Conservation (phyloP, 2,113 vertebrate genomes). For the Oophaga pumilio region DNA sequence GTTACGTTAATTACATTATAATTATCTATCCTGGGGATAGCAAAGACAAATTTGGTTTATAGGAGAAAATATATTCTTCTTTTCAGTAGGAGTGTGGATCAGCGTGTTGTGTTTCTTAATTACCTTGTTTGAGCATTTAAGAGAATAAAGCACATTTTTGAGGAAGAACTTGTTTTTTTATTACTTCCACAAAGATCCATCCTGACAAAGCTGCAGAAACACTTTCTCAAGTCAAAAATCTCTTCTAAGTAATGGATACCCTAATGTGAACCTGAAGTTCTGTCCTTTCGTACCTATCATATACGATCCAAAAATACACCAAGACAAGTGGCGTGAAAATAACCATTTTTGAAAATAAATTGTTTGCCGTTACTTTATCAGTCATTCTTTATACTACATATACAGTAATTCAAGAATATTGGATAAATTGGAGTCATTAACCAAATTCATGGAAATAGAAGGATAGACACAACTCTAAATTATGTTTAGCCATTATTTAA, state of each 20-base stretch:
- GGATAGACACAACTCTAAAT: too few species aligned
- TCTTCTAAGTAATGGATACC: neutral
- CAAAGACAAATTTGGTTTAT: neutral
- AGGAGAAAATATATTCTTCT: neutral
- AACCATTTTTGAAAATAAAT: too few species aligned
- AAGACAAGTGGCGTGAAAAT: too few species aligned
- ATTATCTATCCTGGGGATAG: constrained; percentile 3
- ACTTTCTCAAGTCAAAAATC: neutral
- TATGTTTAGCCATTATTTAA: neutral
- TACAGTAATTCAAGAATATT: too few species aligned
- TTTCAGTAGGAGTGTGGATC: neutral
- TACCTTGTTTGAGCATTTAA: neutral
- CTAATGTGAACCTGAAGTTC: too few species aligned
- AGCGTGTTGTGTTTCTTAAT: neutral
- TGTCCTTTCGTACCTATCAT: too few species aligned
- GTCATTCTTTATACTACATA: too few species aligned
- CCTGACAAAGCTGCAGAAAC: neutral
- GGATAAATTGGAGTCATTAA: too few species aligned
- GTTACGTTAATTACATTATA: neutral
- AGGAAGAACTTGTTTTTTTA: neutral
- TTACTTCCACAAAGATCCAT: neutral
- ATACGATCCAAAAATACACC: too few species aligned
- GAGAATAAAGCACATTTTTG: neutral
- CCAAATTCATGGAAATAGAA: too few species aligned
- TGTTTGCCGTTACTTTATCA: too few species aligned